A percentile compares a stretch with the other conserved stretches of the same genome.
phyloP scores from a whole-genome alignment of 2,797 vertebrate genomes.

The Neomorphus geoffroyi region DNA sequence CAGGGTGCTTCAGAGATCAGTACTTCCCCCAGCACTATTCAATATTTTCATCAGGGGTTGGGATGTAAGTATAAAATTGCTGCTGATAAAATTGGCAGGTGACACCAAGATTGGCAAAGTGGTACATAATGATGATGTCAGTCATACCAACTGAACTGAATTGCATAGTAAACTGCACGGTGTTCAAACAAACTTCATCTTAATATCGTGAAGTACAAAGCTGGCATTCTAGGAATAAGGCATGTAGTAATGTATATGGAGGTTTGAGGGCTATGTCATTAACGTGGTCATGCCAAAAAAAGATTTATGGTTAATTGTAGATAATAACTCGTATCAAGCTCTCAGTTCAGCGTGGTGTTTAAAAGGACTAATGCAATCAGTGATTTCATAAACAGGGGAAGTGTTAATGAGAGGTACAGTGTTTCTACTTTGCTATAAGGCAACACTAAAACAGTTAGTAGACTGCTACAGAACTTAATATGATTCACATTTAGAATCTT shows the following conservation, averaged over 20 bases:
- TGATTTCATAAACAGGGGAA: not conserved
- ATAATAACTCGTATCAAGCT: not conserved
- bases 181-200: not conserved
- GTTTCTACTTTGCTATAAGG: not conserved
- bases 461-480: not conserved
- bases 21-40: conserved; percentile 3
- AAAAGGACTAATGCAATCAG: not conserved
- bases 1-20: not conserved
- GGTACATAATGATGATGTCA: not conserved
- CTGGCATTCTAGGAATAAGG: not conserved
- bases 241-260: not conserved
- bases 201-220: not conserved
- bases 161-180: not conserved
- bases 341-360: not conserved
- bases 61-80: conserved; percentile 42
- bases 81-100: conserved; percentile 39
- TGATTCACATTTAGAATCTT: not conserved
- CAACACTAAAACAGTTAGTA: not conserved
- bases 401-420: accelerated
- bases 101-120: conserved; percentile 48
- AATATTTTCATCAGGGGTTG: conserved; percentile 35
- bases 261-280: not conserved
- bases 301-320: not conserved
- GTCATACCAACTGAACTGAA: not conserved
- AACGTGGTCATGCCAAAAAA: not conserved